Base-by-base conservation (phyloP, 2,113 vertebrate genomes). In the Phoenicopterus ruber region DNA sequence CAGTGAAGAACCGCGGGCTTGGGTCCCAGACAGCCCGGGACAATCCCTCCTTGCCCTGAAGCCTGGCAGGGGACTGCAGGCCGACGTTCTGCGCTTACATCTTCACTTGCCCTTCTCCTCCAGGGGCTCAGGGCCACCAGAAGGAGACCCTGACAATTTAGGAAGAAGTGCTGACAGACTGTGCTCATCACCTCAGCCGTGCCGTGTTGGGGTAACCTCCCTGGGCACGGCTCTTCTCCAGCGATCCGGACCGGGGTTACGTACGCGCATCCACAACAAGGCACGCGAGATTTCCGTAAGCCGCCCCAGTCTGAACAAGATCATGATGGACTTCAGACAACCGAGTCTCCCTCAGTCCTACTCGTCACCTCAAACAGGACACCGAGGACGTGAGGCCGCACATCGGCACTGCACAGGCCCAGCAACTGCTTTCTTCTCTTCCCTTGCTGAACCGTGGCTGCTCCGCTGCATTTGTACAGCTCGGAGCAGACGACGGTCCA, bases 351-450 rank as follows among this genome's bases (percentile, higher is more conserved):
- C 69, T 18, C 32, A 9, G 59, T 17, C 42, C 85, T 17, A 10
- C 26, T 20, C 3, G 0, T 17, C 67, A 21, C 9, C 49, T 50
- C 69, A 6, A 29, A 11, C 1, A 2, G 25, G 73, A 36, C 44
- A 6, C 49, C 28, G 59, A 34, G 0, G 4, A 22, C 2, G 1
- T 13, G 13, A 73, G 61, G 54, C 42, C 1, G 1, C 46, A 2
- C 46, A 11, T 4, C 2, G 3, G 55, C 49, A 5, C 36, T 6
- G 44, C 36, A 11, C n/a, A 4, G 76, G 29, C 40, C 38, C 58
- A 40, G 73, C 49, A 21, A 42, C 1, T 3, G 19, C 36, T 1
- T 21, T 11, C 49, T 52, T 18, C 71, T 26, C 49, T 22, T 42
- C 46, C 69, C 58, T 17, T 17, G 61, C 0, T 20, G 73, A 18